Evolutionary conservation across 2,797 vertebrate genomes (phyloP).

Genomic region (Crenichthys baileyi): DNA sequence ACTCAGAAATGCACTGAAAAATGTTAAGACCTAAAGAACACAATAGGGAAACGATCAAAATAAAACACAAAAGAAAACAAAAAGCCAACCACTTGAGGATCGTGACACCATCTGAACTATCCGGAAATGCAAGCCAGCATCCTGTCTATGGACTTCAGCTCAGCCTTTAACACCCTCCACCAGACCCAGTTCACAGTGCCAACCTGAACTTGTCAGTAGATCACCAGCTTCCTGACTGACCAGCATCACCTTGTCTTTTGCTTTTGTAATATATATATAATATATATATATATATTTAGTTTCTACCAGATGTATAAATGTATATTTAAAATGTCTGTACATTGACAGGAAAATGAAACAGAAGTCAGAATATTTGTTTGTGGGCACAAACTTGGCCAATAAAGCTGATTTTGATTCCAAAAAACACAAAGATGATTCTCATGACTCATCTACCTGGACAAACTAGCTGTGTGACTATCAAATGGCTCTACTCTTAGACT

Average conservation of each 20-base stretch:
- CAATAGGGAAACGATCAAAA: too few relatives aligned
- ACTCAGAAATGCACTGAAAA: too few relatives aligned
- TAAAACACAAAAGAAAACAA: too few relatives aligned
- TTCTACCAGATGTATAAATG: background rate
- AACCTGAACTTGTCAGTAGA: background rate
- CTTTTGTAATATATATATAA: background rate
- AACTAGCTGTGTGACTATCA: constrained; percentile 49
- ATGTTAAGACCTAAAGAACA: too few relatives aligned
- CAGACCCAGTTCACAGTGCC: background rate
- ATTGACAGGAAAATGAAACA: background rate
- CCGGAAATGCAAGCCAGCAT: background rate
- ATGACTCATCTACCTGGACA: constrained; percentile 52
- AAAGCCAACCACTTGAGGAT: too few relatives aligned
- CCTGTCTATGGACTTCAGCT: background rate
- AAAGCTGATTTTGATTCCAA: background rate
- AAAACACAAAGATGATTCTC: constrained; percentile 22
- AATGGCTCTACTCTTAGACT: constrained; percentile 33
- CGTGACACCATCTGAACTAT: background rate
- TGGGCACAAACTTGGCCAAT: background rate
- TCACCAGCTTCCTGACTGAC: background rate
- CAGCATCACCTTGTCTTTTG: background rate
- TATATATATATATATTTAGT: background rate
- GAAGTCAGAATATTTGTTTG: background rate
- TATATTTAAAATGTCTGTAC: background rate
- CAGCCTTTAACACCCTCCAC: background rate